Evolutionary conservation across 2,113 vertebrate genomes (phyloP).

Genomic region (Rhinolophus sinicus): DNA sequence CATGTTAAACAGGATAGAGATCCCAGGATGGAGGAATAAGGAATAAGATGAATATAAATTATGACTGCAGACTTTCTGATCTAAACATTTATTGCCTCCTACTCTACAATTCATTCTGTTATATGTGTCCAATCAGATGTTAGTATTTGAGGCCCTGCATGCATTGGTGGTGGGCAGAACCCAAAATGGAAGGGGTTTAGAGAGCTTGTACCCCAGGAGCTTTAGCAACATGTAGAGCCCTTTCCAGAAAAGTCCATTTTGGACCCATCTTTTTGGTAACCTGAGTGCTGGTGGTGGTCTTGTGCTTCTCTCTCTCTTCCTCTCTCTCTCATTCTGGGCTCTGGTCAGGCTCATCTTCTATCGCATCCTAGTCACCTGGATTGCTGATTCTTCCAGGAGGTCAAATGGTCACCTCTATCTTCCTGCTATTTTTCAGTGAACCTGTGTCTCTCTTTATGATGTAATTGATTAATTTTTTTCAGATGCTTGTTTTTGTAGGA

Average conservation of each 20-base stretch:
- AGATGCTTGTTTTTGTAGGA: background rate
- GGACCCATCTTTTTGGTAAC: background rate
- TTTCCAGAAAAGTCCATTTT: background rate
- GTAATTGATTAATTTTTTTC: background rate
- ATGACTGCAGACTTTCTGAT: background rate
- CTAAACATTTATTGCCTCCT: background rate
- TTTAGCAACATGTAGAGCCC: background rate
- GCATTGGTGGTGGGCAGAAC: background rate
- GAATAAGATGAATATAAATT: background rate
- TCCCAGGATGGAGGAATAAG: background rate
- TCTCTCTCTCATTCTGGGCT: no score
- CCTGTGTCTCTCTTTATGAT: background rate
- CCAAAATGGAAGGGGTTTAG: background rate
- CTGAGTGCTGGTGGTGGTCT: background rate
- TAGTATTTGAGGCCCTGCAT: background rate
- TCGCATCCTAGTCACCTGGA: background rate
- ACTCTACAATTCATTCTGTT: background rate
- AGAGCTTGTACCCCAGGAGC: background rate
- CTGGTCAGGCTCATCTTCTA: background rate
- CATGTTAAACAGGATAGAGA: background rate
- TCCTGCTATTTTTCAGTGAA: background rate
- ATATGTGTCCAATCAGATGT: background rate
- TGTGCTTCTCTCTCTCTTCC: background rate
- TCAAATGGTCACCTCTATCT: background rate
- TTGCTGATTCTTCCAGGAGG: background rate